Evolutionary conservation across 1,140 invertebrate species (phyloP).

Genomic region (Euschistus heros): DNA sequence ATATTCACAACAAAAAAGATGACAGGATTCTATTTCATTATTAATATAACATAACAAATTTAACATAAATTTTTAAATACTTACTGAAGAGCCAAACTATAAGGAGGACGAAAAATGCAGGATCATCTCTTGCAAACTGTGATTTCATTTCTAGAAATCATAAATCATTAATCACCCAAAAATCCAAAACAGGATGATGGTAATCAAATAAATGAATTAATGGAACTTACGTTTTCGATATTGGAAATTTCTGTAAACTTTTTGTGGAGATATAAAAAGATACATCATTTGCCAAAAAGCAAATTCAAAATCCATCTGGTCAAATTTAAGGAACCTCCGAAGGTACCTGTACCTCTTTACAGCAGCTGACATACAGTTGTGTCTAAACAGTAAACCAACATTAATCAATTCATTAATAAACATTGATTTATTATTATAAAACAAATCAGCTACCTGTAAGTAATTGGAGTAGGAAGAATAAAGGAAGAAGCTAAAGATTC

Average conservation of each 20-base stretch:
- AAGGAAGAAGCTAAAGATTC: constrained; percentile 22
- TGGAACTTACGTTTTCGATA: constrained; percentile 87
- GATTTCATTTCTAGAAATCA: constrained; percentile 85
- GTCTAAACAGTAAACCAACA: constrained; percentile 35
- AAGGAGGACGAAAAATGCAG: constrained; percentile 91
- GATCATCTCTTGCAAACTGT: constrained; percentile 98
- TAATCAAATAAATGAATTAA: constrained; percentile 3
- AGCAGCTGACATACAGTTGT: constrained; percentile 69
- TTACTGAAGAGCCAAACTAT: constrained; percentile 75
- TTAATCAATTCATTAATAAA: background rate
- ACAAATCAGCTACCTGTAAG: constrained; percentile 23
- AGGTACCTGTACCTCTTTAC: constrained; percentile 90
- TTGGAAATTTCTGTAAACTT: constrained; percentile 96
- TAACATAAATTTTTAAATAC: too few relatives aligned
- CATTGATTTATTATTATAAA: background rate
- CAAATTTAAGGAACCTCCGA: constrained; percentile 78
- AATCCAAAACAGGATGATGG: background rate
- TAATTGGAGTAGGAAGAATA: constrained; percentile 28
- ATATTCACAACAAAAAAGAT: too few relatives aligned
- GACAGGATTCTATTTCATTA: too few relatives aligned
- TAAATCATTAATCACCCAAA: background rate
- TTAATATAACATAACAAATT: too few relatives aligned
- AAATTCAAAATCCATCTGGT: constrained; percentile 99
- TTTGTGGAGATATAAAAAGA: constrained; percentile 88
- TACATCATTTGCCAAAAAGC: constrained; percentile 98